Base-by-base conservation (phyloP, 2,113 vertebrate genomes). In the Tyto alba region DNA sequence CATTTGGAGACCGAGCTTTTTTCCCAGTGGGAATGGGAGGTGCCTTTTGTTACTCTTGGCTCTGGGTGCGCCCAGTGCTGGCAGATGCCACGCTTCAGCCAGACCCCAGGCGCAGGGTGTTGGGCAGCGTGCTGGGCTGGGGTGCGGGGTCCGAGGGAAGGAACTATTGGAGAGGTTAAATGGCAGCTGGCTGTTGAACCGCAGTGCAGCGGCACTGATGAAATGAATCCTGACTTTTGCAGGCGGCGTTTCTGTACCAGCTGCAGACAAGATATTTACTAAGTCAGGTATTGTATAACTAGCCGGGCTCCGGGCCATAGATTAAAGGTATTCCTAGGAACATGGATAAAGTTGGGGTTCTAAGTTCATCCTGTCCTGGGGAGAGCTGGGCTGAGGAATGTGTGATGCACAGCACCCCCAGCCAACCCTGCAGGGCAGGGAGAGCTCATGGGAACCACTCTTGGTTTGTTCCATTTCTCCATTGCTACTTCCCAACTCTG, bases 231-330 rank as follows among this genome's bases (percentile, higher is more conserved):
- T 57, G 48, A 11, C 53, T 90, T 84, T 97, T 95, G 10, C 67
- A 99, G 99, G 99, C 98, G 6, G 97, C 98, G 16, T 99, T 99
- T 85, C 95, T 99, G 77, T 98, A 99, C 95, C 98, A 98, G 73
- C 93, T 99, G 59, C 99, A 99, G 97, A 98, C 98, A 9, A 89
- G 98, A 77, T 99, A 99, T 86, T 98, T 99, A 21, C 98, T 99
- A 96, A 99, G 98, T 69, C 99, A 99, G 96, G 99, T 99, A 98
- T 11, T 85, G 92, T 95, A n/a, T 30, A 27, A 85, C 38, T 14
- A 59, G 19, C 48, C 25, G 52, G 62, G 38, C 50, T 60, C 79
- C 78, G 79, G 83, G 68, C 26, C 30, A 4, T 17, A 57, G 59
- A 23, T 19, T 41, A 34, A 48, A 88, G 29, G 30, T 50, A 23